Percentiles rank a stretch among this genome's conserved stretches.
Conservation (phyloP, 2,113 vertebrate species). For the Burhinus oedicnemus region DNA sequence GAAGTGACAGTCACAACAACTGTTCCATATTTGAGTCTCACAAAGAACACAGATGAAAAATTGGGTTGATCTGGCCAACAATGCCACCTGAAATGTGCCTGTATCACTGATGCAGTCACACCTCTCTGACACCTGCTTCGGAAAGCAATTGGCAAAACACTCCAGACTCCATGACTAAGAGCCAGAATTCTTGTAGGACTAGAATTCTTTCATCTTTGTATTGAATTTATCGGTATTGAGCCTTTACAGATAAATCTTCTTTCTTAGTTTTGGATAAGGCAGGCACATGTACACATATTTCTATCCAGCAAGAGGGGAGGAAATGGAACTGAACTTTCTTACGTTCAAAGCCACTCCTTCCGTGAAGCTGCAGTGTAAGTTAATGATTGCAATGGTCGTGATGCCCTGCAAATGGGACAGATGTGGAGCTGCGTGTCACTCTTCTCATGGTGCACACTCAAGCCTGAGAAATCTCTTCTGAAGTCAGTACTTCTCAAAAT, state of each 20-base stretch:
- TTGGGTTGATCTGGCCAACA: neutral
- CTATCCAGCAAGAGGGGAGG: neutral
- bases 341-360: neutral
- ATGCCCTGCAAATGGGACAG: neutral
- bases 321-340: neutral
- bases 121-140: neutral
- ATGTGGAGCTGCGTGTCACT: neutral
- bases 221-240: neutral
- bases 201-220: neutral
- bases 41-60: neutral
- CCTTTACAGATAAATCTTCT: neutral
- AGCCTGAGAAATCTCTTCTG: neutral
- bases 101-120: neutral
- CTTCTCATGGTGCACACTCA: neutral
- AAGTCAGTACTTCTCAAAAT: neutral
- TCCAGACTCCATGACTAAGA: neutral
- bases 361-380: neutral
- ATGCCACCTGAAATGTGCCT: neutral
- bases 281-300: neutral
- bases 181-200: neutral
- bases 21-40: neutral
- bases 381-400: neutral
- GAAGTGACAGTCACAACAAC: conserved; percentile 46
- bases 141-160: neutral
- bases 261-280: neutral